These are phyloP conservation scores for Pseudomyrmex sp. DNA, from an alignment of 1,140 invertebrate species.

Conservation along the genomic window DNA sequence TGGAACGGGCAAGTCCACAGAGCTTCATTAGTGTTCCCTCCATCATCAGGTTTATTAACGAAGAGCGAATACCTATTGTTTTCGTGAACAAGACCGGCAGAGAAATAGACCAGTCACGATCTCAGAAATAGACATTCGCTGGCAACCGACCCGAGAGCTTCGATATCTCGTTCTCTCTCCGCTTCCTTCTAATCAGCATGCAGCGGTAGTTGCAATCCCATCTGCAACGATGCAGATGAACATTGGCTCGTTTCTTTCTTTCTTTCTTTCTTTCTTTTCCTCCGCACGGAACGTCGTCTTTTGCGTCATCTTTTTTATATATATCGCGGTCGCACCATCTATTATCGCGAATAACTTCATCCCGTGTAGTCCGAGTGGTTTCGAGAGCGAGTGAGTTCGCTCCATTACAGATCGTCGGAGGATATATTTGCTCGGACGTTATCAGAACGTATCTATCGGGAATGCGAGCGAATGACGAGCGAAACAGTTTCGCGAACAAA, in stretches of 20 bases:
- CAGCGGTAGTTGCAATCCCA: slow-evolving; percentile 31
- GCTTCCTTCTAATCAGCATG: background rate
- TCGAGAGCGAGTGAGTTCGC: background rate
- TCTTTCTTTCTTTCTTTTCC: slow-evolving; percentile 26
- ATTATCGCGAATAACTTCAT: slow-evolving; percentile 34
- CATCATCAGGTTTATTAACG: background rate
- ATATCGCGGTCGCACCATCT: slow-evolving; percentile 27
- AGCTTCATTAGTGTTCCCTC: slow-evolving; percentile 23
- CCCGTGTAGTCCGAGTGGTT: background rate
- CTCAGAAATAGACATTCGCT: slow-evolving; percentile 24
- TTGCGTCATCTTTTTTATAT: slow-evolving; percentile 24
- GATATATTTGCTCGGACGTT: too few species aligned
- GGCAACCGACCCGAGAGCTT: slow-evolving; percentile 20
- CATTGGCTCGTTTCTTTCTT: slow-evolving; percentile 39
- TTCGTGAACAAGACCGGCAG: background rate
- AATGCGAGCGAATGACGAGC: too few species aligned
- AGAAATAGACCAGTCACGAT: slow-evolving; percentile 46
- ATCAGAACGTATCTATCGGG: too few species aligned
- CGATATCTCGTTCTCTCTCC: background rate
- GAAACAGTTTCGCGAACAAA: too few species aligned
- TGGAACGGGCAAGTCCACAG: too few species aligned
- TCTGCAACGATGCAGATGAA: slow-evolving; percentile 38
- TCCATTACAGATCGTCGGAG: too few species aligned
- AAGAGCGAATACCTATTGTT: slow-evolving; percentile 37
- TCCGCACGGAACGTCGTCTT: background rate